Base-by-base conservation (phyloP, 2,797 vertebrate genomes). In the Gymnopithys bicolor region DNA sequence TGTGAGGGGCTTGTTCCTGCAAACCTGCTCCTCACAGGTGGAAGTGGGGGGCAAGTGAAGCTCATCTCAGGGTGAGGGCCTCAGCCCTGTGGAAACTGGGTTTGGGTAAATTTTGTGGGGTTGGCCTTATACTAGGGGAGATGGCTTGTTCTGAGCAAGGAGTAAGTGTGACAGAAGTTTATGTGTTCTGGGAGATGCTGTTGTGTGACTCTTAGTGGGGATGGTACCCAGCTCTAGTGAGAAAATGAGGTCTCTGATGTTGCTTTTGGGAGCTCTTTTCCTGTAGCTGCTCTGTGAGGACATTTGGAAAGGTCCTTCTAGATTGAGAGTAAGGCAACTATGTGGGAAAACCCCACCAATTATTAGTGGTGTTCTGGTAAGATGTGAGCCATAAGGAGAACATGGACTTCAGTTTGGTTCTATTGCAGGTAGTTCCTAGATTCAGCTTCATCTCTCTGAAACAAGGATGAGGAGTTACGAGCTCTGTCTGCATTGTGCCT, bases 1-100 rank as follows among this genome's bases (percentile, higher is more conserved):
- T 5, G 4, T 2, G 12, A 17, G 15, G 55, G 3, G 3, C 6
- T 30, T 7, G 10, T 32, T 53, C 49, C 73, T 56, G 30, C 25
- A 32, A 2, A 19, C 25, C 70, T 71, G 59, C 63, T 87, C 39
- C 56, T 67, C 79, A 9, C 52, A 80, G 53, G n/a, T 58, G 53
- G n/a, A 8, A 33, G 21, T 21, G 7, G 3, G 7, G 30, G 12
- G 11, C 75, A 80, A 71, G n/a, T 37, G 55, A 55, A 24, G 19
- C 22, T 12, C 1, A 16, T 23, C 1, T 5, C 41, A 11, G 28
- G 33, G 37, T 21, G 24, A 66, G 23, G 59, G 12, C 11, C 7
- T 4, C 11, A 49, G 35, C 19, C 13, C 15, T 1, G 0, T 0
- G 15, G 13, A 6, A 64, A 17, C 5, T 2, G 33, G 19, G 3